phyloP scores from a whole-genome alignment of 2,113 vertebrate genomes.

The Girardinichthys multiradiatus region DNA sequence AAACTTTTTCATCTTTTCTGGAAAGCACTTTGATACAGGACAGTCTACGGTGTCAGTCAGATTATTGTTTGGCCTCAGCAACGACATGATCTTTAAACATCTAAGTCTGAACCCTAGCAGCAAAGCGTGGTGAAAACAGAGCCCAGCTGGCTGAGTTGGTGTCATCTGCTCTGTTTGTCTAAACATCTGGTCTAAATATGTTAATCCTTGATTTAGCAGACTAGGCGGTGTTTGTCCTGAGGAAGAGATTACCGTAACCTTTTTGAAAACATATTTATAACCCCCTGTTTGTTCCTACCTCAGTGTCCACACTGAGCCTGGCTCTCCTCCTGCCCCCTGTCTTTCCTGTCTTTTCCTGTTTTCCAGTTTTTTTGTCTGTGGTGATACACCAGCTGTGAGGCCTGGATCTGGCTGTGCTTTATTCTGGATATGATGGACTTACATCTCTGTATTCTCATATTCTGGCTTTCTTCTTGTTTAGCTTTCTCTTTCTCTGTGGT shows the following conservation, averaged over 20 bases:
- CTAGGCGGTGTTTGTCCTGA: conserved; percentile 4
- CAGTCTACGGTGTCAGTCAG: not conserved
- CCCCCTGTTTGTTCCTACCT: conserved; percentile 7
- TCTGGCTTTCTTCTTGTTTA: not conserved
- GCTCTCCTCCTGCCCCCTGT: not conserved
- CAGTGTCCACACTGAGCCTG: not conserved
- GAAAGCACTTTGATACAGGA: not conserved
- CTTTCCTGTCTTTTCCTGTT: not conserved
- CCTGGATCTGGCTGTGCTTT: conserved; percentile 2
- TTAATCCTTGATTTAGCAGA: not conserved
- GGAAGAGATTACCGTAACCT: conserved; percentile 21
- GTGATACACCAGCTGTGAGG: not conserved
- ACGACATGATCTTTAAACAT: conserved; percentile 45
- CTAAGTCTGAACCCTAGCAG: conserved; percentile 42
- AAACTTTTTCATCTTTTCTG: not conserved
- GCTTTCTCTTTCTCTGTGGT: not conserved
- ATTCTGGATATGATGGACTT: not conserved
- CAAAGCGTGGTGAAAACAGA: conserved; percentile 51
- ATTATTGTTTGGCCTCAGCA: conserved; percentile 38
- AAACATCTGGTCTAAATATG: conserved; percentile 20
- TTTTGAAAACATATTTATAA: conserved; percentile 12
- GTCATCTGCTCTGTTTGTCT: conserved; percentile 50
- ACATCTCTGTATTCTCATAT: not conserved
- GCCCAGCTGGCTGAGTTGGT: conserved; percentile 59
- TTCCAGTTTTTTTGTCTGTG: not conserved